These are phyloP conservation scores for Drosophila arizonae DNA, from an alignment of 1,140 invertebrate genomes.

Conservation along the genomic window DNA sequence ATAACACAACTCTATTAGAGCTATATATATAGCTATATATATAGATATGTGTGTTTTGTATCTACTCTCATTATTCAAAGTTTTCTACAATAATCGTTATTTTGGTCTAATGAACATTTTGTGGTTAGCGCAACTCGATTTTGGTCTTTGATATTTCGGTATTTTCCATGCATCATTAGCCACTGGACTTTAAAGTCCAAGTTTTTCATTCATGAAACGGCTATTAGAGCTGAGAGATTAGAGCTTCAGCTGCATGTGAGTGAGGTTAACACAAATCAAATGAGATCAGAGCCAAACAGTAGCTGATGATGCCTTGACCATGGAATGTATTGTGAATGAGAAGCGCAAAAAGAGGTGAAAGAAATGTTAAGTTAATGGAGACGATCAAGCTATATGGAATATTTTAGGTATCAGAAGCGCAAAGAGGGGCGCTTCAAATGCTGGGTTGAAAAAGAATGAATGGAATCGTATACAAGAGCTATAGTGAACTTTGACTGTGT, in stretches of 20 bases:
- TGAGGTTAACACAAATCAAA: constrained; percentile 20
- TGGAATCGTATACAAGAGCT: background rate
- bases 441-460: background rate
- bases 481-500: background rate
- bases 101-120: constrained; percentile 49
- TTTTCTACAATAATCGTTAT: constrained; percentile 7
- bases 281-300: constrained; percentile 31
- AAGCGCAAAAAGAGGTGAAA: constrained; percentile 4
- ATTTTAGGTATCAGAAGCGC: constrained; percentile 2
- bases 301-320: constrained; percentile 25
- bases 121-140: constrained; percentile 26
- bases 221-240: constrained; percentile 10
- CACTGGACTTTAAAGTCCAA: background rate
- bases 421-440: constrained; percentile 1
- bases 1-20: constrained; percentile 17
- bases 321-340: background rate
- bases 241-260: constrained; percentile 1
- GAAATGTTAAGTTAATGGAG: background rate
- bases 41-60: background rate
- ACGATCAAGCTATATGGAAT: background rate
- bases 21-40: background rate
- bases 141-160: constrained; percentile 3
- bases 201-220: constrained; percentile 31
- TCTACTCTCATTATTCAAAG: constrained; percentile 33
- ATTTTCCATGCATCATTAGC: constrained; percentile 51